Evolutionary conservation across 2,797 vertebrate genomes (phyloP), one percentile per base, ranked within the genome.

Genomic region (Gymnocypris eckloni): DNA sequence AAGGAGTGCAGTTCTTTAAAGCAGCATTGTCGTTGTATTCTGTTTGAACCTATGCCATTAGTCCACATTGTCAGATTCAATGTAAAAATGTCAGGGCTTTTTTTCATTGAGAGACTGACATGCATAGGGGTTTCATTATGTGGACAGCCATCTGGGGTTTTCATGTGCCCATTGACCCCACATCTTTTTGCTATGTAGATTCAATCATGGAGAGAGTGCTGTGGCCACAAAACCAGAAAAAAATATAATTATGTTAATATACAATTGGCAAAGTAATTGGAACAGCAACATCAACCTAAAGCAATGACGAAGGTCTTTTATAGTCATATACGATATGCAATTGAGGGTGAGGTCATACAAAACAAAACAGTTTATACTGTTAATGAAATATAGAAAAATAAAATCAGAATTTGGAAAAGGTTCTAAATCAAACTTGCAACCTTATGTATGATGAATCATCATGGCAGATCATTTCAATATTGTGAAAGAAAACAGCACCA

Each of bases 81-180:
- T 67, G 64, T 69, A 20, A 69, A 81, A 52, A 81, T 15, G 43
- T 39, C 6, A 3, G 6, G 54, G 39, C 33, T 50, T 85, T 73
- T 83, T n/a, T 85, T 56, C 78, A 22, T 22, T 45, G 70, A 66
- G 50, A 52, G 56, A 86, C 43, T 45, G 50, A 72, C 33, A 72
- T 52, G 81, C 87, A 76, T 87, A 50, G 33, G 39, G 61, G 16
- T 77, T 52, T 70, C 70, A 79, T 56, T 82, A 37, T 66, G 28
- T 75, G 61, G 72, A 79, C 75, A 84, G 43, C 69, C 86, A 87
- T 87, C 86, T 78, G 45, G 81, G 78, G 71, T 71, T 84, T 76
- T 64, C 75, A 87, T 59, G 54, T 81, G 59, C 85, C 83, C 81
- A 82, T 25, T 86, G 86, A 82, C 86, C 85, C 87, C 75, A 48